phyloP scores from a whole-genome alignment of 2,888 invertebrate species.

The Caenorhabditis macrosperma region DNA sequence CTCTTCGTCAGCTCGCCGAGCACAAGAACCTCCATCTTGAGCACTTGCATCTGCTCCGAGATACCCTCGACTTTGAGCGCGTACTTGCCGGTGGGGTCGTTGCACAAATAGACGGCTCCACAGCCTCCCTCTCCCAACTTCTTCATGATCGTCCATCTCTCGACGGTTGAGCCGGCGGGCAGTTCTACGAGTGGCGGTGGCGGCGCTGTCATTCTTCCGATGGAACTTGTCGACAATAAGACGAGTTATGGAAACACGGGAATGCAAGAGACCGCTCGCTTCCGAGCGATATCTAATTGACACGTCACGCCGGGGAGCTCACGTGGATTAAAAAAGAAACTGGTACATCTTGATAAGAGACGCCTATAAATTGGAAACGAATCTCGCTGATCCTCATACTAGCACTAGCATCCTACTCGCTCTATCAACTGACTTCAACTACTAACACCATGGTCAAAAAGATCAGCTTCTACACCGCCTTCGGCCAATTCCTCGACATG shows the following conservation, averaged over 20 bases:
- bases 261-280: no score
- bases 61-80: slow-evolving; percentile 75
- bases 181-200: slow-evolving; percentile 72
- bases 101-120: slow-evolving; percentile 73
- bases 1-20: slow-evolving; percentile 73
- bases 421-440: not conserved
- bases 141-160: slow-evolving; percentile 75
- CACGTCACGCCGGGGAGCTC: no score
- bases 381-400: not conserved
- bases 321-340: no score
- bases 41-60: slow-evolving; percentile 74
- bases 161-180: slow-evolving; percentile 65
- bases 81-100: slow-evolving; percentile 72
- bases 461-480: slow-evolving; percentile 54
- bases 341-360: slow-evolving; percentile 31
- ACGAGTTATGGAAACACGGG: slow-evolving; percentile 25
- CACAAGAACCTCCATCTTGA: slow-evolving; percentile 79
- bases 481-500: slow-evolving; percentile 51
- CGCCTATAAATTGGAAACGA: slow-evolving; percentile 10
- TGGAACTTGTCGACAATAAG: slow-evolving; percentile 45
- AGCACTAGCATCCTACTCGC: no score
- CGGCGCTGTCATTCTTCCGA: slow-evolving; percentile 53
- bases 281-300: no score
- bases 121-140: slow-evolving; percentile 78
- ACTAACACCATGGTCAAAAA: slow-evolving; percentile 55